Percentiles rank a stretch among this genome's conserved stretches.
phyloP scores from a whole-genome alignment of 2,888 invertebrate genomes.

The Hyposoter dolosus region DNA sequence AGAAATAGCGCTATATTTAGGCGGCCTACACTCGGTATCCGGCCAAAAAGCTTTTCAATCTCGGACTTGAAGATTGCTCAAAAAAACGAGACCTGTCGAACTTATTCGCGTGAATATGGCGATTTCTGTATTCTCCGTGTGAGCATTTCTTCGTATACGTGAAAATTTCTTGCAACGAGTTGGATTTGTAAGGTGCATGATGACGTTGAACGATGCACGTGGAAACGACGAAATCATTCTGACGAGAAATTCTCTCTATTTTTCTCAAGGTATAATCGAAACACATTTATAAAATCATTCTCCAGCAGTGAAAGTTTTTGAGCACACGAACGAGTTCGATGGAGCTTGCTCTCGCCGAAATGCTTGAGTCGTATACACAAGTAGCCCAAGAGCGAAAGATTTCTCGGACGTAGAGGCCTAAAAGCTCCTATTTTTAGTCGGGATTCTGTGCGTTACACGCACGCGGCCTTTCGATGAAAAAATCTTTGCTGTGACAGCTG shows the following conservation, averaged over 20 bases:
- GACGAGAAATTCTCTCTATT: neutral
- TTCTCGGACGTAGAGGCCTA: conserved; percentile 65
- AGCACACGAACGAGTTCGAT: conserved; percentile 15
- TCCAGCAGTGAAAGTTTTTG: conserved; percentile 37
- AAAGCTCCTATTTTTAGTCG: conserved; percentile 68
- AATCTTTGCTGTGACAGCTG: conserved; percentile 68
- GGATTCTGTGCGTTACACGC: conserved; percentile 28
- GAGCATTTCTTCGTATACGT: neutral
- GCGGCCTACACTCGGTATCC: conserved; percentile 83
- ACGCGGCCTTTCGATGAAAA: conserved; percentile 64
- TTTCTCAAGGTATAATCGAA: neutral
- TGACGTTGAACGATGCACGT: neutral
- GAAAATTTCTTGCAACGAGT: neutral
- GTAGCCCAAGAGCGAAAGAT: conserved; percentile 70
- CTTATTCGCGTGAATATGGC: conserved; percentile 27
- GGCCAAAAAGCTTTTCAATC: conserved; percentile 78
- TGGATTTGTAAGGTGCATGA: neutral
- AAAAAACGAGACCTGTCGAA: conserved; percentile 51
- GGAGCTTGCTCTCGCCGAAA: conserved; percentile 31
- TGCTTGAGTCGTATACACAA: conserved; percentile 56
- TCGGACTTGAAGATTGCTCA: conserved; percentile 52
- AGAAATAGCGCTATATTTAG: conserved; percentile 83
- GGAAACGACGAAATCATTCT: neutral
- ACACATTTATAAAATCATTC: conserved; percentile 23
- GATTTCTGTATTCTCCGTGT: neutral